Conservation (phyloP, 1,140 invertebrate genomes). For the Akabosia matsudoensis region DNA sequence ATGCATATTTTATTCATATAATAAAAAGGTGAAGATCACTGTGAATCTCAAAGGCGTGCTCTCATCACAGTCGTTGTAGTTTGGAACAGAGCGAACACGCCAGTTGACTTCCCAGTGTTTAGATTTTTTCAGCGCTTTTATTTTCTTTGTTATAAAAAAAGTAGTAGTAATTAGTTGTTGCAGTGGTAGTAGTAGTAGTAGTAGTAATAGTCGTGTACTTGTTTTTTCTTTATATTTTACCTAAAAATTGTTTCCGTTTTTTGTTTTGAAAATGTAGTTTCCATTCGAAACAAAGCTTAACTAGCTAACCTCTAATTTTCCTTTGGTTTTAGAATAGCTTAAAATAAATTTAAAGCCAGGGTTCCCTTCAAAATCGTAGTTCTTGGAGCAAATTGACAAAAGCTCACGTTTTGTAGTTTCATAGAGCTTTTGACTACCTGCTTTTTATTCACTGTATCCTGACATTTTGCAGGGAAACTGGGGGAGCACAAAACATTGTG, state of each 20-base stretch:
- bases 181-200: neutral
- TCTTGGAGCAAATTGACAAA: no score
- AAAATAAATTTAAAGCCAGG: no score
- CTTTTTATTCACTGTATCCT: no score
- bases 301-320: no score
- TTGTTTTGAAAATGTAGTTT: no score
- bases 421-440: no score
- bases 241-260: neutral
- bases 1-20: conserved; percentile 10
- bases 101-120: conserved; percentile 43
- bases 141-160: conserved; percentile 18
- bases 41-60: conserved; percentile 48
- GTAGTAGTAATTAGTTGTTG: conserved; percentile 23
- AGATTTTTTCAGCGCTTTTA: conserved; percentile 29
- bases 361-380: no score
- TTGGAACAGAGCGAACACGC: conserved; percentile 49
- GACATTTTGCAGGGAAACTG: no score
- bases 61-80: conserved; percentile 49
- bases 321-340: no score
- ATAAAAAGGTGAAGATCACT: conserved; percentile 30
- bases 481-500: no score
- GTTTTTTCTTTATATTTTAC: neutral
- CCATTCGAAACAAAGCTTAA: no score
- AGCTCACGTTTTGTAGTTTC: no score
- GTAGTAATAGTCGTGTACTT: neutral